These are phyloP conservation scores for Pollenia labialis DNA, from an alignment of 2,888 invertebrate species.

Conservation along the genomic window DNA sequence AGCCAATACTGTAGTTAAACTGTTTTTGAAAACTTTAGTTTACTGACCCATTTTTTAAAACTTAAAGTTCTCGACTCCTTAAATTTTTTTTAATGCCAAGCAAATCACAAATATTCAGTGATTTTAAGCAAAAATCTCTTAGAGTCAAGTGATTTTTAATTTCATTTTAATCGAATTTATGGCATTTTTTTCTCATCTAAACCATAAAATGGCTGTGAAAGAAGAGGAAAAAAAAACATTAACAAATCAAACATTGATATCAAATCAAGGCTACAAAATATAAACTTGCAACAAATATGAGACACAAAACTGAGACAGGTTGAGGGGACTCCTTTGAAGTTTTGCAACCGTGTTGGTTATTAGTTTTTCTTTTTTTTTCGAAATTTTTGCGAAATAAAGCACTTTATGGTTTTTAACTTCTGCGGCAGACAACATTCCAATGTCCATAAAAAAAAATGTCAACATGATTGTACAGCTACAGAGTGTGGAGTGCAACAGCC, in stretches of 20 bases:
- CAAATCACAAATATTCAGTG: not conserved
- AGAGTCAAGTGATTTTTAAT: slow-evolving; percentile 49
- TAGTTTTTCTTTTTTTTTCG: slow-evolving; percentile 2
- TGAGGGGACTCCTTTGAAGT: slow-evolving; percentile 68
- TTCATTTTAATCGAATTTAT: slow-evolving; percentile 44
- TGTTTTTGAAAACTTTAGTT: too few relatives aligned
- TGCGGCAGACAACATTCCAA: slow-evolving; percentile 73
- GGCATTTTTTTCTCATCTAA: slow-evolving; percentile 26
- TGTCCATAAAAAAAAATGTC: slow-evolving; percentile 83
- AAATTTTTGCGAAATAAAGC: slow-evolving; percentile 42
- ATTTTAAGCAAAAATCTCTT: slow-evolving; percentile 4
- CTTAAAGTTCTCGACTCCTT: not conserved
- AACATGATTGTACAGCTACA: slow-evolving; percentile 68
- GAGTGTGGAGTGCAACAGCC: slow-evolving; percentile 11
- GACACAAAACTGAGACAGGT: slow-evolving; percentile 15
- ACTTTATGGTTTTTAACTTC: slow-evolving; percentile 63
- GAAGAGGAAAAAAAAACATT: slow-evolving; percentile 7
- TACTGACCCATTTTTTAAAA: too few relatives aligned
- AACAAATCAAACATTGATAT: slow-evolving; percentile 69
- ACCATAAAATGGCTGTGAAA: slow-evolving; percentile 25
- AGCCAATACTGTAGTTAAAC: too few relatives aligned
- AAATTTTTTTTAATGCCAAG: slow-evolving; percentile 12
- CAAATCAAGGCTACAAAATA: slow-evolving; percentile 68
- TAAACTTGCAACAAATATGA: slow-evolving; percentile 54
- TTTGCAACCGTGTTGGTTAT: slow-evolving; percentile 2